These are phyloP conservation scores for Drosophila bocki DNA, from an alignment of 1,140 invertebrate genomes.

Conservation along the genomic window DNA sequence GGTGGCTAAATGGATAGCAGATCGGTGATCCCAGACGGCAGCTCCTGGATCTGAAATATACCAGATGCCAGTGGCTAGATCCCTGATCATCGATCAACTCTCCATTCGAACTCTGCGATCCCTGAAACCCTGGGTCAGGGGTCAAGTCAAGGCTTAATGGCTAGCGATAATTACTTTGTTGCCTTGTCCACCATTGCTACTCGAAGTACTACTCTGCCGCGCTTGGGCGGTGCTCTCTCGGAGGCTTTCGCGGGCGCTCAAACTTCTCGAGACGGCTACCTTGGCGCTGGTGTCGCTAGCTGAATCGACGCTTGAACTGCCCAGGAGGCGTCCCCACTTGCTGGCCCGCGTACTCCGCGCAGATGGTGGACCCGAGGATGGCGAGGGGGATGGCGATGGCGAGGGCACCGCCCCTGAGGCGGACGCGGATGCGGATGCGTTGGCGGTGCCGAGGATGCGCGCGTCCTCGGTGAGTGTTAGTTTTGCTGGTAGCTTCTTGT, in stretches of 20 bases:
- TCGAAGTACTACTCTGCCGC: constrained; percentile 85
- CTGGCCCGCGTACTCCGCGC: constrained; percentile 86
- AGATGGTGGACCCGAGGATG: constrained; percentile 85
- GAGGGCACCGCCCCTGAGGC: constrained; percentile 83
- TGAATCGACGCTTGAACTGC: constrained; percentile 90
- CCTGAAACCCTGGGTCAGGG: not conserved
- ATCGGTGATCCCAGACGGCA: constrained; percentile 1
- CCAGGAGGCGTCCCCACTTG: constrained; percentile 93
- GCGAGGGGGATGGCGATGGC: constrained; percentile 88
- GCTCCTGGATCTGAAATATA: not conserved
- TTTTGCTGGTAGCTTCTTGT: constrained; percentile 85
- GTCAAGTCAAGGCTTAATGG: constrained; percentile 11
- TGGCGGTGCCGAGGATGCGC: constrained; percentile 85
- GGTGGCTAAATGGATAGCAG: constrained; percentile 2
- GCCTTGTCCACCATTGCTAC: constrained; percentile 86
- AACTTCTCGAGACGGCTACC: constrained; percentile 88
- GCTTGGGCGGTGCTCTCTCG: constrained; percentile 86
- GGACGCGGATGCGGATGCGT: constrained; percentile 13
- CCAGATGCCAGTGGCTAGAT: not conserved
- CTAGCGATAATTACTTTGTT: constrained; percentile 87
- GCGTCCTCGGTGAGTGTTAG: constrained; percentile 85
- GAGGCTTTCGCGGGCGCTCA: constrained; percentile 89
- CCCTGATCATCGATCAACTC: not conserved
- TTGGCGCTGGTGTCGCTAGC: constrained; percentile 85
- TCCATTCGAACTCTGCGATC: not conserved